Evolutionary conservation across 2,888 invertebrate species (phyloP).

Genomic region (Eledone cirrhosa): DNA sequence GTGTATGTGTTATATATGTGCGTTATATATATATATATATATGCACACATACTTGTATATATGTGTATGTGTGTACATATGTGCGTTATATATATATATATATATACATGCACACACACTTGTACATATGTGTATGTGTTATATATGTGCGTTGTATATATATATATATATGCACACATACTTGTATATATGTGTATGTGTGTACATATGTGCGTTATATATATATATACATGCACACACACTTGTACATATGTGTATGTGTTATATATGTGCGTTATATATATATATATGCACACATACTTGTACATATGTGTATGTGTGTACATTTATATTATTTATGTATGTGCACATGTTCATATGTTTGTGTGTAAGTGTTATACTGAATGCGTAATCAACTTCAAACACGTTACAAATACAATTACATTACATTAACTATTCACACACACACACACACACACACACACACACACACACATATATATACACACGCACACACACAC

Average conservation of each 20-base stretch:
- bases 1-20: no score
- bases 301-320: neutral
- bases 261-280: no score
- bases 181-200: no score
- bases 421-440: neutral
- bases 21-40: no score
- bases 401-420: neutral
- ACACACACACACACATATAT: constrained; percentile 2
- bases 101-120: neutral
- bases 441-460: neutral
- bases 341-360: neutral
- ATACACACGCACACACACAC: neutral
- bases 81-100: neutral
- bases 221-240: no score
- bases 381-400: neutral
- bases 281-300: no score
- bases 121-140: neutral
- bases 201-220: no score
- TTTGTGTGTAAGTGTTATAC: neutral
- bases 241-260: no score
- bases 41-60: no score
- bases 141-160: no score
- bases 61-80: no score
- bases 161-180: no score
- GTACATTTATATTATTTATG: neutral